A percentile compares a stretch with the other conserved stretches of the same genome.
Evolutionary conservation across 1,140 invertebrate genomes (phyloP).

Genomic region (Doryteuthis pealeii): DNA sequence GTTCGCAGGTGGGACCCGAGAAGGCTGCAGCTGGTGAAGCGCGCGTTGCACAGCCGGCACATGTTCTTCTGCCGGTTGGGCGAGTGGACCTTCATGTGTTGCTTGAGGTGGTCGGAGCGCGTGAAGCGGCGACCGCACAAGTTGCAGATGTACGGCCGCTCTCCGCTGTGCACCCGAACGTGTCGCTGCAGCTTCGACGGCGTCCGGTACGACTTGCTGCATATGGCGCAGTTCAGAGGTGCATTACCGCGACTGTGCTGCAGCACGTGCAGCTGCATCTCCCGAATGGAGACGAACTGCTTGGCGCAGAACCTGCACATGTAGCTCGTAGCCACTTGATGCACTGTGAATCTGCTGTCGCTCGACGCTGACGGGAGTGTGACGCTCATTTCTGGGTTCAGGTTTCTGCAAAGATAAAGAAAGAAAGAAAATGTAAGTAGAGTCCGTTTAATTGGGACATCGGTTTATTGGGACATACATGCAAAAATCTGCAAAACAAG

Average conservation of each 20-base stretch:
- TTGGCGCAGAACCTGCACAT: slow-evolving; percentile 7
- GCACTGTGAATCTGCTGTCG: not conserved
- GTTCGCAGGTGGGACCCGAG: not conserved
- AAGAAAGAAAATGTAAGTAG: not conserved
- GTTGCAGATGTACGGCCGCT: slow-evolving; percentile 85
- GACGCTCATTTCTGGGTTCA: not conserved
- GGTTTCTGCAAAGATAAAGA: not conserved
- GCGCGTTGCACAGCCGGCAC: slow-evolving; percentile 1
- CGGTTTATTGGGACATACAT: not conserved
- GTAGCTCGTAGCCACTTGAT: slow-evolving; percentile 1
- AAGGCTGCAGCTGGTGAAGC: not conserved
- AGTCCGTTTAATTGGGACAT: not conserved
- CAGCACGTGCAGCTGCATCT: slow-evolving; percentile 11
- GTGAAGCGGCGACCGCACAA: slow-evolving; percentile 85
- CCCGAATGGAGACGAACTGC: not conserved
- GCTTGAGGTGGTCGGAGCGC: slow-evolving; percentile 66
- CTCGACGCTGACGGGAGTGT: not conserved
- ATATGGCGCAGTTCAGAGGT: slow-evolving; percentile 77
- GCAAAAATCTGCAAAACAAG: not conserved
- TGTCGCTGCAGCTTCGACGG: slow-evolving; percentile 87
- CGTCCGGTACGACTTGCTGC: slow-evolving; percentile 81
- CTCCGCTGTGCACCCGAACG: slow-evolving; percentile 81
- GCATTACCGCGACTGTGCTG: slow-evolving; percentile 3
- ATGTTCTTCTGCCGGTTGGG: slow-evolving; percentile 15
- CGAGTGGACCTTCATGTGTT: slow-evolving; percentile 21